Evolutionary conservation across 2,113 vertebrate genomes (phyloP), one percentile per base, ranked within the genome.

Genomic region (Thalassarche chlororhynchos): DNA sequence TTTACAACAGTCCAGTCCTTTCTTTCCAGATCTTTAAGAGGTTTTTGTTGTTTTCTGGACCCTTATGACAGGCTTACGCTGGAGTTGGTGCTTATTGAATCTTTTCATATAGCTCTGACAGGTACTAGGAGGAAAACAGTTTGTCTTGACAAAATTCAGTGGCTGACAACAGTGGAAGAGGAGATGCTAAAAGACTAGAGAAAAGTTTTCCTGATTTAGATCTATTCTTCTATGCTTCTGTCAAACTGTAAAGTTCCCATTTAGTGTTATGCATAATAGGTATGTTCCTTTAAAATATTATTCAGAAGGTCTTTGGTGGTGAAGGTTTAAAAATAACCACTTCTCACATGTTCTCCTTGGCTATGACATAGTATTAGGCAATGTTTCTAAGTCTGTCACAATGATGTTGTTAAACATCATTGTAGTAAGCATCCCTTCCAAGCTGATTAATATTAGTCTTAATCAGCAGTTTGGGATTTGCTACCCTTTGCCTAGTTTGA

Each of bases 401-500:
- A 21, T 36, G 69, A 57, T 52, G 69, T 44, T 69, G 46, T 83
- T 94, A 70, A 91, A 61, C 44, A 14, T 52, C 15, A 13, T 23
- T 87, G 58, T 74, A 80, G 68, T 76, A 66, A 93, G 58, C n/a
- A 62, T 72, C 46, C 46, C 42, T 93, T 88, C 66, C 58, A 77
- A 90, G 88, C 61, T 70, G 58, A 92, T 93, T 85, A 81, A 44
- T 54, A 62, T 24, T 74, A 51, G 76, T 71, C 32, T 84, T 75
- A 92, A 97, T 93, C 49, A 95, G 54, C 82, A 70, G 47, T 76
- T 88, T 47, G 55, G 71, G 87, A 57, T 94, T 72, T 92, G 65
- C 97, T 92, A 91, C 85, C 54, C n/a, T 83, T 87, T 75, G 62
- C 78, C 62, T 70, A 18, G 36, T 93, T 90, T 90, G 75, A 60